phyloP scores from a whole-genome alignment of 1,140 invertebrate species.

The Drosophila chauvacae region DNA sequence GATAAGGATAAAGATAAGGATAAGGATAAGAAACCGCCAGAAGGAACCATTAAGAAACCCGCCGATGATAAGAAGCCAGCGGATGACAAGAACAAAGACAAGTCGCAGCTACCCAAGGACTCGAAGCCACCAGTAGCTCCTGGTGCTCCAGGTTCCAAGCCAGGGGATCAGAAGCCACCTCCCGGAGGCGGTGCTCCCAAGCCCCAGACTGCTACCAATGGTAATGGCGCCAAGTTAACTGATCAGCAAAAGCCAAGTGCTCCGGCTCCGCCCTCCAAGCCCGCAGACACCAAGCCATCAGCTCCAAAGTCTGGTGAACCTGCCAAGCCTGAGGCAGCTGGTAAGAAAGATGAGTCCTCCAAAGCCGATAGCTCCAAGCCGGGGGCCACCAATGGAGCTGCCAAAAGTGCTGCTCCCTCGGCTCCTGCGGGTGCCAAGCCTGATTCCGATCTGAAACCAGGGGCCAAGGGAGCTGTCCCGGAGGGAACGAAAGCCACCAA shows the following conservation, averaged over 20 bases:
- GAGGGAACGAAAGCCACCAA: constrained; percentile 67
- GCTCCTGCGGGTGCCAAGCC: constrained; percentile 76
- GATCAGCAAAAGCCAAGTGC: constrained; percentile 64
- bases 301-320: constrained; percentile 69
- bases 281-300: constrained; percentile 68
- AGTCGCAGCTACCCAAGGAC: constrained; percentile 24
- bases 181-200: constrained; percentile 46
- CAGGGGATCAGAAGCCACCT: constrained; percentile 54
- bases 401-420: constrained; percentile 71
- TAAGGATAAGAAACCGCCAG: constrained; percentile 46
- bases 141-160: constrained; percentile 22
- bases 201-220: constrained; percentile 37
- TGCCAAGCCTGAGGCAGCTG: constrained; percentile 70
- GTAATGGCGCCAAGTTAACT: constrained; percentile 33
- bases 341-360: constrained; percentile 72
- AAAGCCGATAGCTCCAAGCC: constrained; percentile 69
- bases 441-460: constrained; percentile 43
- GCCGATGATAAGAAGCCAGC: constrained; percentile 48
- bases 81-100: constrained; percentile 32
- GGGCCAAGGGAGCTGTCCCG: constrained; percentile 34
- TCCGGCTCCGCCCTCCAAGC: constrained; percentile 75
- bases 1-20: constrained; percentile 35
- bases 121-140: constrained; percentile 27
- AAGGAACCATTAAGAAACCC: constrained; percentile 41
- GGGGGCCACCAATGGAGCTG: constrained; percentile 32